phyloP scores from a whole-genome alignment of 2,113 vertebrate genomes.

The Smithornis capensis region DNA sequence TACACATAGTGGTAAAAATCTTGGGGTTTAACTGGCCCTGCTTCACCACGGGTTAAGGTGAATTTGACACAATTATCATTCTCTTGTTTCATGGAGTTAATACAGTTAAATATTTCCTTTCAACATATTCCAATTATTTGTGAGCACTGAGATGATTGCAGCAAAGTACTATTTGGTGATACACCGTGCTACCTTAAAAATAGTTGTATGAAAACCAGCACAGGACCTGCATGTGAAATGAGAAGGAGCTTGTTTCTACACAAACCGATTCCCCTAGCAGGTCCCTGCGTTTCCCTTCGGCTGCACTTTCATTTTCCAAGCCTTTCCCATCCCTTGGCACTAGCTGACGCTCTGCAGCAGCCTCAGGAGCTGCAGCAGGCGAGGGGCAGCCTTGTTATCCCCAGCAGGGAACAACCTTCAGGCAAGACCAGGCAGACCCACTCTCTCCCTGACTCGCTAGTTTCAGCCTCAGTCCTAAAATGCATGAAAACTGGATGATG shows the following conservation, averaged over 20 bases:
- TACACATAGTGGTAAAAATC: background rate
- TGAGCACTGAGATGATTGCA: background rate
- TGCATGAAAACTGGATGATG: fast-evolving
- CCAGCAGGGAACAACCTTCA: background rate
- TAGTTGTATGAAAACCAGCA: background rate
- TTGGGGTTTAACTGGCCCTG: background rate
- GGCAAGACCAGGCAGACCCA: background rate
- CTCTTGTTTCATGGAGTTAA: background rate
- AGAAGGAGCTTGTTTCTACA: background rate
- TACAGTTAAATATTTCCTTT: background rate
- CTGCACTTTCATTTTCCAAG: background rate
- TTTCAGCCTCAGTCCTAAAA: background rate
- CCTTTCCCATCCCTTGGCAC: background rate
- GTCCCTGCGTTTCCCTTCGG: background rate
- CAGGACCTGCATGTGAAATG: background rate
- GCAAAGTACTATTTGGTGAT: background rate
- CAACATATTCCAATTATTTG: background rate
- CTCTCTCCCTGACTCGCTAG: background rate
- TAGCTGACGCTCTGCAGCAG: background rate
- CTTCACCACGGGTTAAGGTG: background rate
- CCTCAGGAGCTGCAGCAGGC: background rate
- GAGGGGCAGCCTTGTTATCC: background rate
- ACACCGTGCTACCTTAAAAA: background rate
- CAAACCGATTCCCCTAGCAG: background rate
- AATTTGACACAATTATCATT: background rate